Evolutionary conservation across 2,797 vertebrate genomes (phyloP).

Genomic region (Thalassophryne amazonica): DNA sequence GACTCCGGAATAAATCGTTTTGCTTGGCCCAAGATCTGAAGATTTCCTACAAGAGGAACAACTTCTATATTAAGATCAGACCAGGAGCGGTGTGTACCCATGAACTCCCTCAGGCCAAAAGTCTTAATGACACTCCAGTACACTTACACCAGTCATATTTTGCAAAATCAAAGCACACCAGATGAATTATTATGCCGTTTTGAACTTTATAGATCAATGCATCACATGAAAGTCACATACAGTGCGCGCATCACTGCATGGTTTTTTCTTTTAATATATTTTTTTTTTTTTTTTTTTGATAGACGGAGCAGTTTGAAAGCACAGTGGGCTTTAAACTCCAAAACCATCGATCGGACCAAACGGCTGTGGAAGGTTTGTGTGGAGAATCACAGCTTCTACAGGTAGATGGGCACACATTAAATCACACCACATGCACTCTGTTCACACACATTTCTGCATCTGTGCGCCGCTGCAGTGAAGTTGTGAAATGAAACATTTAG

Average conservation of each 20-base stretch:
- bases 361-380: constrained; percentile 98
- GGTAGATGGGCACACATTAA: constrained; percentile 71
- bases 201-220: no score
- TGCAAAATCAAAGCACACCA: no score
- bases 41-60: constrained; percentile 97
- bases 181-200: no score
- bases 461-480: no score
- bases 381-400: constrained; percentile 98
- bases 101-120: neutral
- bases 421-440: neutral
- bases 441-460: no score
- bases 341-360: constrained; percentile 94
- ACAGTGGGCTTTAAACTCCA: constrained; percentile 97
- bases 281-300: constrained; percentile 26
- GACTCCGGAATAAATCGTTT: constrained; percentile 96
- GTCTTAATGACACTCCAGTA: no score
- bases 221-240: neutral
- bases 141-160: no score
- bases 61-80: constrained; percentile 98
- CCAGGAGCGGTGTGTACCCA: constrained; percentile 88
- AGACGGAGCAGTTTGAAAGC: constrained; percentile 98
- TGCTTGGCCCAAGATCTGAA: constrained; percentile 99
- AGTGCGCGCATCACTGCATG: no score
- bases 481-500: no score
- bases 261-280: neutral